Evolutionary conservation across 2,888 invertebrate genomes (phyloP).

Genomic region (Hetaerina titia): DNA sequence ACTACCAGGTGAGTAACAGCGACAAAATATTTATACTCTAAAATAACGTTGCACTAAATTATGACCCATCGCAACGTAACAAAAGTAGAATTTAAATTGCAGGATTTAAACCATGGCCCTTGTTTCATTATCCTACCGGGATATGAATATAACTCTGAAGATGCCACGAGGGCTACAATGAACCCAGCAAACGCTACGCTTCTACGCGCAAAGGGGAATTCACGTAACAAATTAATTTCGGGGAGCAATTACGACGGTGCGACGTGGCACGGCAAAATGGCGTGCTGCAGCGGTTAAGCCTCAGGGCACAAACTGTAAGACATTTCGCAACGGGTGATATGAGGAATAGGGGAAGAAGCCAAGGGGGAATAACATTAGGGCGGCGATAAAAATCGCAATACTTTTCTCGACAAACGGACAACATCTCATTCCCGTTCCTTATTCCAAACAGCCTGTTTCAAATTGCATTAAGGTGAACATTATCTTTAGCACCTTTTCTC

Average conservation of each 20-base stretch:
- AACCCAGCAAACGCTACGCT: background rate
- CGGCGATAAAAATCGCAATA: background rate
- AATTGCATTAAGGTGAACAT: constrained; percentile 29
- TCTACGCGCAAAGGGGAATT: background rate
- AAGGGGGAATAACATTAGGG: background rate
- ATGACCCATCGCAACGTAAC: no score
- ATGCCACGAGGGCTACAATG: background rate
- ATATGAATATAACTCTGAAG: background rate
- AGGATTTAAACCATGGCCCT: no score
- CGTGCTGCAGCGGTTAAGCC: background rate
- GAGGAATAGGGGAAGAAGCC: no score
- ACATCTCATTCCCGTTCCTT: background rate
- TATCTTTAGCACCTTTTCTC: constrained; percentile 1
- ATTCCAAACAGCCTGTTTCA: background rate
- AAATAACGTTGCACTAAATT: no score
- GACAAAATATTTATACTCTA: no score
- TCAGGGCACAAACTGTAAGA: background rate
- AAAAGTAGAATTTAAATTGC: no score
- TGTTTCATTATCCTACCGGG: background rate
- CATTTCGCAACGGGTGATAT: background rate
- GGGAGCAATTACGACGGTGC: background rate
- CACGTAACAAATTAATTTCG: background rate
- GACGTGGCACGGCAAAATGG: background rate
- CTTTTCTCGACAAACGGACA: background rate
- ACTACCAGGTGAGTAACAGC: no score